phyloP scores from a whole-genome alignment of 2,113 vertebrate species.

The Amia ocellicauda region DNA sequence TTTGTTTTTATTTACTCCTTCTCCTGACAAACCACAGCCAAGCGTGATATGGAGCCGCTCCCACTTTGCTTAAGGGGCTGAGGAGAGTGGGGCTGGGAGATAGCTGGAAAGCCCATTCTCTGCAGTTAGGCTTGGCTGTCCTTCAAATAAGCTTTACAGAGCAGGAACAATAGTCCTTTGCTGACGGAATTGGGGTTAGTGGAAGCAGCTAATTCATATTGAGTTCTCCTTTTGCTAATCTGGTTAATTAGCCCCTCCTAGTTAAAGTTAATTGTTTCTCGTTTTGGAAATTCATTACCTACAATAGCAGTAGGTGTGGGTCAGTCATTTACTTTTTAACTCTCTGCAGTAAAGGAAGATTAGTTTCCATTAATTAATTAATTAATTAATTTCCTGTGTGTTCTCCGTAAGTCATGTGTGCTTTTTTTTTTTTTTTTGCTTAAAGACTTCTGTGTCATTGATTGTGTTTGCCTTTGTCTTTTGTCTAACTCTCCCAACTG shows the following conservation, averaged over 20 bases:
- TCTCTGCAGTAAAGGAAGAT: neutral
- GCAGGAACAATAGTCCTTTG: neutral
- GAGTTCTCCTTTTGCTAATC: neutral
- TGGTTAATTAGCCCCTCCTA: neutral
- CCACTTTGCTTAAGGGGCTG: neutral
- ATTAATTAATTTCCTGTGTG: neutral
- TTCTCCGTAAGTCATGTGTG: neutral
- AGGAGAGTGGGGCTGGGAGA: neutral
- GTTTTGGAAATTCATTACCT: neutral
- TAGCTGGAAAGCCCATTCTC: neutral
- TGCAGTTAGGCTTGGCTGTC: neutral
- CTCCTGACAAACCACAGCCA: neutral
- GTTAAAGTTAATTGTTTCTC: neutral
- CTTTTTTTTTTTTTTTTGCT: neutral
- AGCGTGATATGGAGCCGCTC: neutral
- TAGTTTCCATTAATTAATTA: neutral
- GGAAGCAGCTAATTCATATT: neutral
- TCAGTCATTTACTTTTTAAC: neutral
- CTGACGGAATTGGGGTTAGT: neutral
- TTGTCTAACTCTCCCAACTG: too few species aligned
- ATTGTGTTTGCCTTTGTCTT: neutral
- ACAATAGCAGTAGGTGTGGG: neutral
- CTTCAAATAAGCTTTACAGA: constrained; percentile 2
- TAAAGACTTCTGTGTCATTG: neutral
- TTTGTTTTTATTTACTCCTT: neutral